phyloP scores from a whole-genome alignment of 2,797 vertebrate genomes.

The Eulemur mongoz region DNA sequence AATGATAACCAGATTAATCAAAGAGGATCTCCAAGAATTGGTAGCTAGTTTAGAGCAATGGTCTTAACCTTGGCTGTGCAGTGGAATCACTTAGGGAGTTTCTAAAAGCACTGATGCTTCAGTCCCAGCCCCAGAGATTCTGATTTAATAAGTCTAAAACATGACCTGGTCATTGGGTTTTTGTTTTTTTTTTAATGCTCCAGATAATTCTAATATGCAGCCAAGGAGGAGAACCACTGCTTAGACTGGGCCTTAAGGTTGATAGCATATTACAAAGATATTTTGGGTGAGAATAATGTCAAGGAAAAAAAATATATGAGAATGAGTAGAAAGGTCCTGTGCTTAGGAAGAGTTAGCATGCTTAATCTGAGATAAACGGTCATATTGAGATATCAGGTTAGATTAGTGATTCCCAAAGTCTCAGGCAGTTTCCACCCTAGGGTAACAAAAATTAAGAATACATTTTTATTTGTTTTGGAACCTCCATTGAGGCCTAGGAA shows the following conservation, averaged over 20 bases:
- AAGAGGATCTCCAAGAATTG: background rate
- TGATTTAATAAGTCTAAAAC: background rate
- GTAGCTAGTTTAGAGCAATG: background rate
- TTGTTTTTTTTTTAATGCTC: background rate
- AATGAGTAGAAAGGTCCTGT: background rate
- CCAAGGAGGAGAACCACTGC: background rate
- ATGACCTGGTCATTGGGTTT: background rate
- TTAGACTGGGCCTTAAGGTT: background rate
- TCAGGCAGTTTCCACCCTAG: background rate
- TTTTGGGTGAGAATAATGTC: background rate
- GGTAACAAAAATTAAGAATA: background rate
- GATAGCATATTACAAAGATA: background rate
- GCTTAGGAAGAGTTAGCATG: background rate
- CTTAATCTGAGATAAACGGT: background rate
- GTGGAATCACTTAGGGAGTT: background rate
- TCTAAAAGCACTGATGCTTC: background rate
- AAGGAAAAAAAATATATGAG: background rate
- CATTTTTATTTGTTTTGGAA: background rate
- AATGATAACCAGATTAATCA: background rate
- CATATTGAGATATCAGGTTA: background rate
- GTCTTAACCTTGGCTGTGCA: background rate
- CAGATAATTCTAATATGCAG: conserved; percentile 19
- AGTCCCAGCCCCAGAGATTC: background rate
- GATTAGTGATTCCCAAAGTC: background rate
- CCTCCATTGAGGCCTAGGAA: background rate